These are phyloP conservation scores for Epinephelus moara DNA, from an alignment of 2,113 vertebrate species.

Conservation along the genomic window DNA sequence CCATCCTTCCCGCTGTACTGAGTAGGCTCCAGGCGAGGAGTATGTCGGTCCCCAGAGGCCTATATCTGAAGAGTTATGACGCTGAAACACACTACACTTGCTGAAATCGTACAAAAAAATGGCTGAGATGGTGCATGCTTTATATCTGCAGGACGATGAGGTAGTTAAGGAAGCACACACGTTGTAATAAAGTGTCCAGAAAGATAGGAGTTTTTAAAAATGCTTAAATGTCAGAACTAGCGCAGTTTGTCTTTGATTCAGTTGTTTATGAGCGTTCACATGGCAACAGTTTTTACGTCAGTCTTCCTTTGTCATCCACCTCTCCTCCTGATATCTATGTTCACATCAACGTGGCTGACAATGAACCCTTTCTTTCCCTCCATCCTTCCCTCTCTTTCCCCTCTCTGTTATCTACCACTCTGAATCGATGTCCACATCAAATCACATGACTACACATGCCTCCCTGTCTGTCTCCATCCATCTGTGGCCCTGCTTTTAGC, in stretches of 20 bases:
- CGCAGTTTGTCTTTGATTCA: no score
- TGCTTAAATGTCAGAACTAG: not conserved
- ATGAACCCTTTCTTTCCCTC: slow-evolving; percentile 62
- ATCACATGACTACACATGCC: slow-evolving; percentile 53
- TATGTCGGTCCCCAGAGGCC: slow-evolving; percentile 25
- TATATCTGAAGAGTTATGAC: slow-evolving; percentile 45
- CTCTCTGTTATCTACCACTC: slow-evolving; percentile 33
- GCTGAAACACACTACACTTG: slow-evolving; percentile 13
- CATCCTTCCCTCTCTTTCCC: slow-evolving; percentile 30
- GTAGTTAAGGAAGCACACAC: not conserved
- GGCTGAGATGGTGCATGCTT: not conserved
- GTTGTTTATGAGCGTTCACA: not conserved
- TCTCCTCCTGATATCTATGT: slow-evolving; percentile 59
- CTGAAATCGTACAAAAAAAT: slow-evolving; percentile 16
- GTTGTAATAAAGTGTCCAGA: not conserved
- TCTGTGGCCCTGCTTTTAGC: slow-evolving; percentile 11
- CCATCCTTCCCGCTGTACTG: slow-evolving; percentile 14
- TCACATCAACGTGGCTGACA: slow-evolving; percentile 63
- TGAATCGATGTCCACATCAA: slow-evolving; percentile 48
- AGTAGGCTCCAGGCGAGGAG: slow-evolving; percentile 12
- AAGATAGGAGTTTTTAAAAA: not conserved
- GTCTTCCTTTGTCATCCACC: slow-evolving; percentile 46
- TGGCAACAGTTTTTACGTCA: not conserved
- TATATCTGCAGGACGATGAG: not conserved
- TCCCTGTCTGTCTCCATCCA: slow-evolving; percentile 28